Percentiles rank a stretch among this genome's conserved stretches.
Evolutionary conservation across 2,888 invertebrate species (phyloP).

Genomic region (Hirtodrosophila cameraria): DNA sequence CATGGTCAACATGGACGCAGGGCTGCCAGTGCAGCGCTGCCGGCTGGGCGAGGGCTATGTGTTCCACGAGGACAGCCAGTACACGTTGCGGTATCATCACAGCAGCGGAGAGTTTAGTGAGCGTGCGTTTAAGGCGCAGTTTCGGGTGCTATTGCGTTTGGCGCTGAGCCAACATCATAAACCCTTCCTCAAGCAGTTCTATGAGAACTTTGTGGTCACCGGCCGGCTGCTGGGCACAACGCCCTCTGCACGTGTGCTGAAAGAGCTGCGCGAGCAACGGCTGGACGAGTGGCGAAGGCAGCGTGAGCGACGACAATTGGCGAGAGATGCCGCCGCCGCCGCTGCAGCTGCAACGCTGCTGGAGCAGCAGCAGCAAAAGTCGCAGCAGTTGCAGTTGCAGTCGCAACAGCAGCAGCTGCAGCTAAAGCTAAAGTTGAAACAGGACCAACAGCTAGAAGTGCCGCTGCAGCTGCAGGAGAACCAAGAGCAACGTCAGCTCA

Average conservation of each 20-base stretch:
- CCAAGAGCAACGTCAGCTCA: conserved; percentile 45
- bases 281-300: conserved; percentile 76
- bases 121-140: conserved; percentile 83
- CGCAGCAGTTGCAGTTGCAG: conserved; percentile 1
- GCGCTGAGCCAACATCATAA: conserved; percentile 82
- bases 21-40: conserved; percentile 20
- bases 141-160: conserved; percentile 80
- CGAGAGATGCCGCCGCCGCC: conserved; percentile 28
- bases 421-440: conserved; percentile 14
- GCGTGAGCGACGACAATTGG: conserved; percentile 59
- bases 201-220: conserved; percentile 80
- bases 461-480: conserved; percentile 40
- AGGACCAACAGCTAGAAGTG: conserved; percentile 39
- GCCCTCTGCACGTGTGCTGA: conserved; percentile 77
- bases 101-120: conserved; percentile 82
- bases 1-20: conserved; percentile 25
- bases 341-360: conserved; percentile 25
- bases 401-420: conserved; percentile 12
- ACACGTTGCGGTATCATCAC: conserved; percentile 81
- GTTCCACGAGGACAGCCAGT: conserved; percentile 80
- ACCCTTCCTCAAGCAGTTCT: conserved; percentile 82
- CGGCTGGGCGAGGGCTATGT: conserved; percentile 78
- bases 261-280: conserved; percentile 70
- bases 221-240: conserved; percentile 80
- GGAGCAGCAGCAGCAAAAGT: conserved; percentile 2